These are phyloP conservation scores for Turnix velox DNA, from an alignment of 2,113 vertebrate genomes.

Conservation along the genomic window DNA sequence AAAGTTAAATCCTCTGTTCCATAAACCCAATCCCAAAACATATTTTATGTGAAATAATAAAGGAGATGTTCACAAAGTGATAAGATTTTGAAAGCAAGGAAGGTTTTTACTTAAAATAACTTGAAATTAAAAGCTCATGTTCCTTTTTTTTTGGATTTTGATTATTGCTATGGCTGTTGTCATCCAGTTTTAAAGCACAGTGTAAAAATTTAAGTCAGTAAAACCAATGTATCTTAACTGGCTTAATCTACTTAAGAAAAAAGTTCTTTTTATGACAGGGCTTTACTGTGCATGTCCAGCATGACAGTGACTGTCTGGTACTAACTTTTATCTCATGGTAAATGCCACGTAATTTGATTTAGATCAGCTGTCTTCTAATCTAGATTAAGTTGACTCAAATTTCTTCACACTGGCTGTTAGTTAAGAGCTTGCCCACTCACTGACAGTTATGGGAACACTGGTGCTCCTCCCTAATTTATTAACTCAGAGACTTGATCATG, in stretches of 20 bases:
- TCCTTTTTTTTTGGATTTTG: not conserved
- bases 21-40: fast-evolving
- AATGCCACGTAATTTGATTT: not conserved
- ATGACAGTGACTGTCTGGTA: not conserved
- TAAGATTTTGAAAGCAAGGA: not conserved
- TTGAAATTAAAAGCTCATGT: not conserved
- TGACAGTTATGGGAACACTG: not conserved
- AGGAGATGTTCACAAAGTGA: not conserved
- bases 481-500: not conserved
- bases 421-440: not conserved
- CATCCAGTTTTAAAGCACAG: not conserved
- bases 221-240: not conserved
- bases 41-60: not conserved
- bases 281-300: not conserved
- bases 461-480: not conserved
- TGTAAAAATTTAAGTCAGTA: not conserved
- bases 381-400: not conserved
- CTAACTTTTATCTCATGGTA: not conserved
- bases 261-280: not conserved
- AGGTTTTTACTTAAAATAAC: not conserved
- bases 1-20: not conserved
- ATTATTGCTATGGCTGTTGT: not conserved
- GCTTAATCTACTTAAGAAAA: not conserved
- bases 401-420: not conserved
- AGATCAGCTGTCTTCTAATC: not conserved